Percentiles rank a stretch among this genome's conserved stretches.
These are phyloP conservation scores for Bergia puertoricense DNA, from an alignment of 92 coral and sea anemone species.

Conservation along the genomic window DNA sequence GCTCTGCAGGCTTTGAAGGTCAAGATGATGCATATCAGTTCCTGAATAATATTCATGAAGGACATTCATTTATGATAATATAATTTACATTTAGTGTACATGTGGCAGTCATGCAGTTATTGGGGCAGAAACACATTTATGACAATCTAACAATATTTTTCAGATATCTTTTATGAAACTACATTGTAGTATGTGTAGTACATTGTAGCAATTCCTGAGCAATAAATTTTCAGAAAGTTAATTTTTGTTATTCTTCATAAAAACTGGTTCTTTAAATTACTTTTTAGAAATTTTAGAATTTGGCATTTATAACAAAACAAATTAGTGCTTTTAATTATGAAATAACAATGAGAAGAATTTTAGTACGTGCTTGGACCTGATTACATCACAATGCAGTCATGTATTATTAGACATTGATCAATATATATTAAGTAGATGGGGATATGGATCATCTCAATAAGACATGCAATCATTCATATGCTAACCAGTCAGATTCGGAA, in stretches of 20 bases:
- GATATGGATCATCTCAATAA: background rate
- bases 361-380: background rate
- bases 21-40: background rate
- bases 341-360: background rate
- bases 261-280: background rate
- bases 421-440: background rate
- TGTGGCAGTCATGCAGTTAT: background rate
- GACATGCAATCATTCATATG: background rate
- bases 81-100: background rate
- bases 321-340: background rate
- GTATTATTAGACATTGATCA: background rate
- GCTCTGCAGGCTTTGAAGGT: background rate
- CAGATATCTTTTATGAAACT: too few species aligned
- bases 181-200: background rate
- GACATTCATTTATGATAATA: background rate
- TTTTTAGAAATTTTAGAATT: background rate
- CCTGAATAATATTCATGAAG: background rate
- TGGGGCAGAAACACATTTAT: background rate
- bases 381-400: background rate
- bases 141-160: too few species aligned
- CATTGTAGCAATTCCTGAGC: background rate
- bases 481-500: background rate
- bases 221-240: background rate
- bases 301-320: background rate
- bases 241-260: background rate